A percentile compares a stretch with the other conserved stretches of the same genome.
Evolutionary conservation across 2,113 vertebrate genomes (phyloP).

Genomic region (Scomber scombrus): DNA sequence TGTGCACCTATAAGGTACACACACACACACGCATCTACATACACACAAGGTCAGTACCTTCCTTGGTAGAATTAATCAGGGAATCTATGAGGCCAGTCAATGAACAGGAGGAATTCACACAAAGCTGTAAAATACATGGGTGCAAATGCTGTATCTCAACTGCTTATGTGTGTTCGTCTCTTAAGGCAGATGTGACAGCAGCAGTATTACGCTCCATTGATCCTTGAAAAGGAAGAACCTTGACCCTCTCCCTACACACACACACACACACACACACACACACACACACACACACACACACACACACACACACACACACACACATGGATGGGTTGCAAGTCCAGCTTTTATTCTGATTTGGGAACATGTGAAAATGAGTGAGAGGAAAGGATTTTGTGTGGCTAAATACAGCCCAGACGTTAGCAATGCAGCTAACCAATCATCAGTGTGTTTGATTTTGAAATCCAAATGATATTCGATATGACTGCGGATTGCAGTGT

Average conservation of each 20-base stretch:
- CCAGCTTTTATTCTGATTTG: too few relatives aligned
- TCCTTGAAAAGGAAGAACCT: slow-evolving; percentile 6
- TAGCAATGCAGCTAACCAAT: too few relatives aligned
- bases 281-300: too few relatives aligned
- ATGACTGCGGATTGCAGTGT: too few relatives aligned
- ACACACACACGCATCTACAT: neutral
- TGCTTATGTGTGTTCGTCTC: slow-evolving; percentile 8
- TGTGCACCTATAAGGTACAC: neutral
- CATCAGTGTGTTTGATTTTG: too few relatives aligned
- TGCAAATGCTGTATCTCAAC: neutral
- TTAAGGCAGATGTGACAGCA: slow-evolving; percentile 6
- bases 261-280: too few relatives aligned
- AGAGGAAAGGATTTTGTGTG: too few relatives aligned
- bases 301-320: too few relatives aligned
- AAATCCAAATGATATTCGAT: too few relatives aligned
- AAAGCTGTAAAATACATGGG: slow-evolving; percentile 16
- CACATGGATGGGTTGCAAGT: too few relatives aligned
- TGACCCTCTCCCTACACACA: neutral
- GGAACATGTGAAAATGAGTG: too few relatives aligned
- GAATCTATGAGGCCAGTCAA: slow-evolving; percentile 5
- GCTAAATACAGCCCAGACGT: too few relatives aligned
- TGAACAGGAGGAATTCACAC: neutral
- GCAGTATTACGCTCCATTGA: slow-evolving; percentile 5
- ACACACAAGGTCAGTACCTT: neutral
- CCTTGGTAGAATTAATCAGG: slow-evolving; percentile 27